Percentiles rank a stretch among this genome's conserved stretches.
phyloP scores from a whole-genome alignment of 2,113 vertebrate species.

The Mobula hypostoma region DNA sequence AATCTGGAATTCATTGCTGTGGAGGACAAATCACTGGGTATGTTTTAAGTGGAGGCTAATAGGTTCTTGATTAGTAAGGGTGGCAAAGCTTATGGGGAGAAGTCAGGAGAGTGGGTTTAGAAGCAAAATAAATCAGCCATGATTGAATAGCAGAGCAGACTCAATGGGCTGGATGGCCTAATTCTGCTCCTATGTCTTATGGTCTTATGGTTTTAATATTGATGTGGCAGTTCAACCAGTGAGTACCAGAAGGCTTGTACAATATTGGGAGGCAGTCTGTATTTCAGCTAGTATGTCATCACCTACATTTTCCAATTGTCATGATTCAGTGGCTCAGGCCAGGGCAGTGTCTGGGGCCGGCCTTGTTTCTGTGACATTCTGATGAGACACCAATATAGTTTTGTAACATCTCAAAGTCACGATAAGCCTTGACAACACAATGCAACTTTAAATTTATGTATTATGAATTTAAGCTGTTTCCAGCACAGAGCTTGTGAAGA shows the following conservation, averaged over 20 bases:
- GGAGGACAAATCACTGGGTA: too few species aligned
- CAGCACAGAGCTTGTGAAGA: neutral
- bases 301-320: neutral
- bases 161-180: too few species aligned
- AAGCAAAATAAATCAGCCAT: too few species aligned
- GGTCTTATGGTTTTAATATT: too few species aligned
- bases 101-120: too few species aligned
- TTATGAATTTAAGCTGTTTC: neutral
- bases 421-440: neutral
- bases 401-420: neutral
- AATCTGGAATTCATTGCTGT: too few species aligned
- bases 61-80: too few species aligned
- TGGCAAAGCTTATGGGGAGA: too few species aligned
- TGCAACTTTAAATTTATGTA: conserved; percentile 25
- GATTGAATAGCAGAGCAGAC: too few species aligned
- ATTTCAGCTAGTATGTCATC: neutral
- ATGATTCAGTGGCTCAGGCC: neutral
- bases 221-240: neutral
- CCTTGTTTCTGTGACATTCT: neutral
- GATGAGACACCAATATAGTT: neutral
- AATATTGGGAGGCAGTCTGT: neutral
- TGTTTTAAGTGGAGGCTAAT: too few species aligned
- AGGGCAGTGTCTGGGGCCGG: neutral
- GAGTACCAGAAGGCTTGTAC: neutral
- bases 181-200: too few species aligned